Evolutionary conservation across 1,140 invertebrate species (phyloP), one percentile per base, ranked within the genome.

Genomic region (Drosophila pruinosa): DNA sequence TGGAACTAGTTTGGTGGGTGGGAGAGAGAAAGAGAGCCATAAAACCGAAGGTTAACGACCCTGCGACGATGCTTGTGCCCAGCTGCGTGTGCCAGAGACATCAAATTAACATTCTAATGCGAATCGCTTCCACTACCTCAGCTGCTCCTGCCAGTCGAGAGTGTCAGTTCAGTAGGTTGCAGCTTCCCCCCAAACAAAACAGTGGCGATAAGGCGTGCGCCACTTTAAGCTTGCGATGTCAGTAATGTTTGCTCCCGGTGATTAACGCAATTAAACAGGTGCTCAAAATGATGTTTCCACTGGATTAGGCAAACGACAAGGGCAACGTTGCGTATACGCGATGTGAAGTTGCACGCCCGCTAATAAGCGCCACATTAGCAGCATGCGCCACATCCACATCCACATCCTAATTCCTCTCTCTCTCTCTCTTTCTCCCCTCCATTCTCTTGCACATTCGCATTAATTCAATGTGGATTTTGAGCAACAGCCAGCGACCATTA

Each of bases 181-280:
- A 8, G n/a, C 14, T 43, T 0, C 26, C 4, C 2, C 1, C 3
- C 24, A 1, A 36, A 14, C 7, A 12, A 1, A 36, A 14, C 7
- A 12, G 12, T 8, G 54, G 14, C 6, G 52, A 56, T 38, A 41
- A 24, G 26, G 15, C 7, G 22, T n/a, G n/a, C 38, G 43, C n/a
- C 21, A 47, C 58, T 63, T 70, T 54, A 54, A 70, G 67, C 28
- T 54, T 47, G 39, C 10, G 8, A 21, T 59, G 73, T 71, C 74
- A 67, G 80, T 86, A 88, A 86, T 75, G 82, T 72, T 82, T 75
- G 81, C 76, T 86, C 24, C 57, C 71, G 67, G 77, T 86, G 83
- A 90, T 90, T 90, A 90, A 89, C 75, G 89, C 89, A 90, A 90
- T 90, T 90, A 90, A 89, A 89, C 89, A 90, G 89, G 89, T 90